Percentiles rank a stretch among this genome's conserved stretches.
Evolutionary conservation across 2,888 invertebrate species (phyloP).

Genomic region (Parnassius mnemosyne): DNA sequence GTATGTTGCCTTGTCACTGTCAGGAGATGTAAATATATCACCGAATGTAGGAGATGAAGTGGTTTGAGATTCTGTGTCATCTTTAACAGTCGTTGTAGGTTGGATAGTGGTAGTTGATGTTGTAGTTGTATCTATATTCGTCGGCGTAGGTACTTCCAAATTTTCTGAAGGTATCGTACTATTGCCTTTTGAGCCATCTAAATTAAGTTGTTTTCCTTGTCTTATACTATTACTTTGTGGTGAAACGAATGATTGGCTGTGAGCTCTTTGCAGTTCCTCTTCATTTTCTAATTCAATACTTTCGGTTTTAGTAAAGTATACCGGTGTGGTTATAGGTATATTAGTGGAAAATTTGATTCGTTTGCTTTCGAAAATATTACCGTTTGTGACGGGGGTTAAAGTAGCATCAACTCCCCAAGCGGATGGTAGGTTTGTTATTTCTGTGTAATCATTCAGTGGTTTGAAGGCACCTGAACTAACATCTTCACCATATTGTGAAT

Average conservation of each 20-base stretch:
- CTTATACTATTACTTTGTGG: slow-evolving; percentile 75
- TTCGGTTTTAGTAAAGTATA: slow-evolving; percentile 67
- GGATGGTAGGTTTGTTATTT: slow-evolving; percentile 68
- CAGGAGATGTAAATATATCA: slow-evolving; percentile 64
- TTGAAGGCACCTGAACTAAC: slow-evolving; percentile 66
- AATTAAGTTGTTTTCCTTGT: slow-evolving; percentile 64
- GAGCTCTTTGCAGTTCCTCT: slow-evolving; percentile 84
- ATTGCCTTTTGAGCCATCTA: slow-evolving; percentile 44
- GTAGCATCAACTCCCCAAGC: slow-evolving; percentile 68
- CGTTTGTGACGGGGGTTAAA: slow-evolving; percentile 46
- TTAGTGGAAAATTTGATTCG: slow-evolving; percentile 56
- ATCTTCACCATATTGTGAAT: slow-evolving; percentile 71
- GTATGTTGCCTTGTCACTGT: slow-evolving; percentile 68
- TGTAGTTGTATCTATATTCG: slow-evolving; percentile 52
- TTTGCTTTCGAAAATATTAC: slow-evolving; percentile 67
- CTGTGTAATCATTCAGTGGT: slow-evolving; percentile 68
- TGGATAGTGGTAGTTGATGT: slow-evolving; percentile 52
- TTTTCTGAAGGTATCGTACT: slow-evolving; percentile 64
- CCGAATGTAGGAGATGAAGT: slow-evolving; percentile 52
- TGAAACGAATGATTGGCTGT: slow-evolving; percentile 85
- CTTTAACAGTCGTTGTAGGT: slow-evolving; percentile 48
- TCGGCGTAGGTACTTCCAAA: slow-evolving; percentile 64
- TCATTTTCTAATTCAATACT: slow-evolving; percentile 77
- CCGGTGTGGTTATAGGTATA: slow-evolving; percentile 52
- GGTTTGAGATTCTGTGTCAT: slow-evolving; percentile 47